Evolutionary conservation across 1,140 invertebrate genomes (phyloP).

Genomic region (Ruditapes philippinarum): DNA sequence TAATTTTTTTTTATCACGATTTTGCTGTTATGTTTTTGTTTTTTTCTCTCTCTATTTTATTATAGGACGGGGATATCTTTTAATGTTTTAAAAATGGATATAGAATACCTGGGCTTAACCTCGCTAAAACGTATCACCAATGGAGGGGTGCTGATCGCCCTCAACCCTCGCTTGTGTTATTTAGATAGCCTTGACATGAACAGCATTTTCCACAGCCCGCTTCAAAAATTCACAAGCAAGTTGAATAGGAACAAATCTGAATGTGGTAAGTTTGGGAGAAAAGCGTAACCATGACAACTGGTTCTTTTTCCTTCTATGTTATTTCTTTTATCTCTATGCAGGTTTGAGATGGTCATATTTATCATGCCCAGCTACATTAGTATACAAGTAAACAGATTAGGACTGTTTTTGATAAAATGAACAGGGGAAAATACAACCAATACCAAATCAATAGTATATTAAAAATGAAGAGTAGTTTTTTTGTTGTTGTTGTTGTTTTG

Average conservation of each 20-base stretch:
- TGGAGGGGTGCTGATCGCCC: conserved; percentile 95
- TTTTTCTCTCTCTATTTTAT: conserved; percentile 15
- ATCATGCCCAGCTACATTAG: neutral
- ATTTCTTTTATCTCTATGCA: neutral
- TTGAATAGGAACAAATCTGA: conserved; percentile 91
- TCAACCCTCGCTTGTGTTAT: conserved; percentile 96
- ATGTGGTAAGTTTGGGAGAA: conserved; percentile 92
- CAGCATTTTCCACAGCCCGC: conserved; percentile 90
- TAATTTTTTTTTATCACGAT: no score
- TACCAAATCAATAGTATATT: no score
- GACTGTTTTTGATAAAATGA: no score
- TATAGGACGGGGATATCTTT: conserved; percentile 67
- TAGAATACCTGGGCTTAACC: conserved; percentile 89
- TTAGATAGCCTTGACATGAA: conserved; percentile 95
- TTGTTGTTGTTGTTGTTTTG: no score
- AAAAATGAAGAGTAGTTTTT: no score
- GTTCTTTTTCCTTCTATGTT: conserved; percentile 14
- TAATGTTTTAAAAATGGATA: conserved; percentile 71
- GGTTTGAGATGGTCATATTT: neutral
- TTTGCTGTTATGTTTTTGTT: conserved; percentile 34
- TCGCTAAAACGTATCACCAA: conserved; percentile 95
- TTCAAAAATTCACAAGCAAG: conserved; percentile 87
- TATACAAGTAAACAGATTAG: no score
- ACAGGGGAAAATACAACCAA: no score
- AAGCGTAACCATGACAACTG: conserved; percentile 1